Evolutionary conservation across 92 coral and sea anemone species (phyloP), one percentile per base, ranked within the genome.

Genomic region (Plumapathes pennacea): DNA sequence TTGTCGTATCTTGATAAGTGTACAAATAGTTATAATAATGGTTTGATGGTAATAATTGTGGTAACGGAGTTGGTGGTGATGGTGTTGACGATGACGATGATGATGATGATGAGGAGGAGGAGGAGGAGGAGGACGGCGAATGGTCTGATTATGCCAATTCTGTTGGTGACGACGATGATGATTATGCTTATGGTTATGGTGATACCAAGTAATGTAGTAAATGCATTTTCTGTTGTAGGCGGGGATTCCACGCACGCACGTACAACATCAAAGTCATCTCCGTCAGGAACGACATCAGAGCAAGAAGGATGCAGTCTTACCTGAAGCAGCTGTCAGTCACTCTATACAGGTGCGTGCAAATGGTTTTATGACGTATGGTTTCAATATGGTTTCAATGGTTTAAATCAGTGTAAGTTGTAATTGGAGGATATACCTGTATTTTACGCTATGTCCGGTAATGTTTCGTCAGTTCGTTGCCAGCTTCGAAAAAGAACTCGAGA

Each of bases 211-310:
- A 8, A 36, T 36, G n/a, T 36, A 36, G 41, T 8, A 9, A 36
- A 6, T 45, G 17, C 17, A 25, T 50, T 17, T 21, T 38, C 33
- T 9, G 2, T 47, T 29, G 10, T 53, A 87, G 96, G 96, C 63
- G 62, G 23, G 96, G 96, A 1, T 82, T 77, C 57, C 43, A 52
- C 26, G 73, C 90, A 36, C 70, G 96, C 3, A 83, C 76, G 13
- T 77, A 67, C n/a, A 66, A 87, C 57, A 64, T 77, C 13, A 82
- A 50, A 56, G 89, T 87, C 12, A 63, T 87, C 2, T 64, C 80
- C 53, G 76, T 69, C 23, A 67, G 90, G 36, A 85, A 87, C 49
- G 89, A 87, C 52, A 26, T 87, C 36, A 62, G 89, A 51, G 55
- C 58, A 21, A 30, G 57, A 20, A 69, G 96, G 60, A 46, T 82